A percentile compares a stretch with the other conserved stretches of the same genome.
Evolutionary conservation across 2,888 invertebrate species (phyloP).

Genomic region (Cheilosia impressa): DNA sequence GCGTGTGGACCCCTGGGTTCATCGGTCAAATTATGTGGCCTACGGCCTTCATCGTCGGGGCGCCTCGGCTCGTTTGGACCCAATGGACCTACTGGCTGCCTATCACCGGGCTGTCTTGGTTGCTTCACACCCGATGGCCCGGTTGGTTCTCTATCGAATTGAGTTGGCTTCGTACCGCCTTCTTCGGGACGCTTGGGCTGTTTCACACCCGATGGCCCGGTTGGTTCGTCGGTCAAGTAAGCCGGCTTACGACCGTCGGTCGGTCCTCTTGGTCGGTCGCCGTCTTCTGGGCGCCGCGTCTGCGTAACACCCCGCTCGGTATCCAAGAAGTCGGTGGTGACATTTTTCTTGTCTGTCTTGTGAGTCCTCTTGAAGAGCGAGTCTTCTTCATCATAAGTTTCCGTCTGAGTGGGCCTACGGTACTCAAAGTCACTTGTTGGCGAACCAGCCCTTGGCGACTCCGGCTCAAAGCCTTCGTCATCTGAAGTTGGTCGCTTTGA

Average conservation of each 20-base stretch:
- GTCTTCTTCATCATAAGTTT: slow-evolving; percentile 55
- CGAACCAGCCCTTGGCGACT: slow-evolving; percentile 81
- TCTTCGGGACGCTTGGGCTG: slow-evolving; percentile 13
- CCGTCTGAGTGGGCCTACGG: slow-evolving; percentile 35
- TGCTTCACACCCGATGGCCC: slow-evolving; percentile 1
- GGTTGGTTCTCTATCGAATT: background rate
- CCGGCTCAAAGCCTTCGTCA: slow-evolving; percentile 77
- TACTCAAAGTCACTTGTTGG: slow-evolving; percentile 86
- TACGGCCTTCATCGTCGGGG: background rate
- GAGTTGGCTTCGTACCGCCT: background rate
- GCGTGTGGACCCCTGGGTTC: background rate
- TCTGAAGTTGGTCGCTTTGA: slow-evolving; percentile 67
- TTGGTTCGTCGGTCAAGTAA: background rate
- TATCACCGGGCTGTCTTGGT: background rate
- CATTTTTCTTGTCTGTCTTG: slow-evolving; percentile 47
- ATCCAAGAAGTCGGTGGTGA: slow-evolving; percentile 49
- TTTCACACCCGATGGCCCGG: background rate
- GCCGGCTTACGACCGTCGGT: background rate
- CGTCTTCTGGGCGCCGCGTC: background rate
- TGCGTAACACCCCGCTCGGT: slow-evolving; percentile 43
- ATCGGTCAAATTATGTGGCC: background rate
- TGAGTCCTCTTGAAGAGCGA: slow-evolving; percentile 38
- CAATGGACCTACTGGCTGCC: background rate
- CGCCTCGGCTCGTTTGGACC: background rate
- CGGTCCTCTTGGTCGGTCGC: slow-evolving; percentile 1